Evolutionary conservation across 2,888 invertebrate genomes (phyloP).

Genomic region (Molorchus minor): DNA sequence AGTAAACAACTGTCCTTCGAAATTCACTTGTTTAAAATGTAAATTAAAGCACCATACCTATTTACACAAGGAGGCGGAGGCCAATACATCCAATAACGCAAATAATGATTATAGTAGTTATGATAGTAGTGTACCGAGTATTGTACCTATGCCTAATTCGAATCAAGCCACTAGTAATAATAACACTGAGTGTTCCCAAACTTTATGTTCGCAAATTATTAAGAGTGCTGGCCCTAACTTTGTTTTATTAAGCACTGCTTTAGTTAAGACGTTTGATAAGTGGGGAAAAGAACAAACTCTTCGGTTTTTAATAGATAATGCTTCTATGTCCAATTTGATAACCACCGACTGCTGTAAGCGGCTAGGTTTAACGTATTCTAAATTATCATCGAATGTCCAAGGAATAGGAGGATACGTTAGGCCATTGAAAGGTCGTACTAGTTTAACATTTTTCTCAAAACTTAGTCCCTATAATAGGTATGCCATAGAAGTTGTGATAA

Average conservation of each 20-base stretch:
- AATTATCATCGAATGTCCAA: too few species aligned
- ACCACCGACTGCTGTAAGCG: background rate
- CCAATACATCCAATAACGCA: background rate
- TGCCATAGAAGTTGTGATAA: too few species aligned
- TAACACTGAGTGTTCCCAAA: background rate
- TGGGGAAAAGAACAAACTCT: background rate
- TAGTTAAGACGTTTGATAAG: background rate
- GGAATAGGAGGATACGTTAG: background rate
- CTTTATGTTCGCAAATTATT: background rate
- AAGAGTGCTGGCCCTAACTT: background rate
- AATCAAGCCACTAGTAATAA: background rate
- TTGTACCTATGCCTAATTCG: background rate
- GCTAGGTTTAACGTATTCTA: too few species aligned
- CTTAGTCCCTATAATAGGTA: background rate
- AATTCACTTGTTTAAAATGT: background rate
- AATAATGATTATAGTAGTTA: background rate
- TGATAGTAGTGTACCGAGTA: too few species aligned
- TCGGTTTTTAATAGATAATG: background rate
- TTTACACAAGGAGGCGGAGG: background rate
- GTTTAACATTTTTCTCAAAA: background rate
- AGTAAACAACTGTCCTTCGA: background rate
- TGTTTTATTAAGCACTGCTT: background rate
- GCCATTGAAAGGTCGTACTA: background rate
- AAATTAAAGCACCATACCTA: constrained; percentile 3
- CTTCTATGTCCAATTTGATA: background rate